Evolutionary conservation across 1,140 invertebrate species (phyloP).

Genomic region (Dinoponera quadriceps): DNA sequence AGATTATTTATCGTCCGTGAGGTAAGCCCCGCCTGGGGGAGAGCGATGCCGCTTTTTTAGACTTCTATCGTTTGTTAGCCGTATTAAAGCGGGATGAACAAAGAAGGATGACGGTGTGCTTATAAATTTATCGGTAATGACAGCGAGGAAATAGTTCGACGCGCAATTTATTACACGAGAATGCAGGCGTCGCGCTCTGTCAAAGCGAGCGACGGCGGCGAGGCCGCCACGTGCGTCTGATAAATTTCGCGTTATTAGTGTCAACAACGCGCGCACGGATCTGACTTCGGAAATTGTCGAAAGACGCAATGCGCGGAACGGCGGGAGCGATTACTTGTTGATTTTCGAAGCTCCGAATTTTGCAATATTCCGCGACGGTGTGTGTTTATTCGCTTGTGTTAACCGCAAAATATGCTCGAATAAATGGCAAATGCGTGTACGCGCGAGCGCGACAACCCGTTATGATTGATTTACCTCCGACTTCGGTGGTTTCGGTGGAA

Average conservation of each 20-base stretch:
- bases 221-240: conserved; percentile 25
- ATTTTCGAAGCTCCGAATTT: conserved; percentile 10
- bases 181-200: conserved; percentile 38
- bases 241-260: conserved; percentile 41
- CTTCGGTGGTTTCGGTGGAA: background rate
- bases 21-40: conserved; percentile 27
- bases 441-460: background rate
- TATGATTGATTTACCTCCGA: background rate
- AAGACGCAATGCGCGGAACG: background rate
- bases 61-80: conserved; percentile 36
- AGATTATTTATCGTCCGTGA: conserved; percentile 48
- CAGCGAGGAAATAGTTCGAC: conserved; percentile 44
- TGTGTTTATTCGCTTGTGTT: background rate
- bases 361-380: background rate
- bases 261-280: background rate
- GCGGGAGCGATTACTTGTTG: background rate
- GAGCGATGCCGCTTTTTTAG: conserved; percentile 45
- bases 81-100: conserved; percentile 37
- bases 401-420: conserved; percentile 22
- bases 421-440: background rate
- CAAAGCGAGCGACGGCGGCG: conserved; percentile 37
- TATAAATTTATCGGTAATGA: conserved; percentile 51
- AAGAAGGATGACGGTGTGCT: conserved; percentile 45
- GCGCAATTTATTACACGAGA: conserved; percentile 45
- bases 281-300: conserved; percentile 10